Conservation (phyloP, 2,888 invertebrate species). For the Phasia obesa region DNA sequence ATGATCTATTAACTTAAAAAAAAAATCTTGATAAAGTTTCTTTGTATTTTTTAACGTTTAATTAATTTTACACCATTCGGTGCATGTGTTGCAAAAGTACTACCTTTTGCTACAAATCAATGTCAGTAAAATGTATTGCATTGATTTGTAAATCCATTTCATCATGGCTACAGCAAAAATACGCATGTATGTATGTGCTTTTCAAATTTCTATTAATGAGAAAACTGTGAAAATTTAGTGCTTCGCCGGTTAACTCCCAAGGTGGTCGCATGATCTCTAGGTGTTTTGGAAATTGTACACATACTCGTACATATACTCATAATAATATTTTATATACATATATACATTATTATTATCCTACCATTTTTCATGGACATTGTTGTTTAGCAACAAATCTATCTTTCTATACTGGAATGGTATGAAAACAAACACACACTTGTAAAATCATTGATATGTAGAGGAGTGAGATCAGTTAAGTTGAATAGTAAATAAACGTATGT, state of each 20-base stretch:
- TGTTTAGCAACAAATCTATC: conserved; percentile 46
- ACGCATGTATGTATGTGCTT: conserved; percentile 15
- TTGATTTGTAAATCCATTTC: conserved; percentile 54
- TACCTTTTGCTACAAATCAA: conserved; percentile 59
- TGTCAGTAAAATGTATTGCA: conserved; percentile 49
- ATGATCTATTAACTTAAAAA: conserved; percentile 40
- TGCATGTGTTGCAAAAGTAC: conserved; percentile 3
- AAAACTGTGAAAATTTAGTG: conserved; percentile 63
- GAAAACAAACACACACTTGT: background rate
- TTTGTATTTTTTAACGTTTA: conserved; percentile 12
- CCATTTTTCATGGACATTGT: conserved; percentile 45
- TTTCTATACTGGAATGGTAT: conserved; percentile 37
- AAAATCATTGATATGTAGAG: background rate
- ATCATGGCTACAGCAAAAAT: conserved; percentile 9
- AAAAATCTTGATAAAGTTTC: conserved; percentile 3
- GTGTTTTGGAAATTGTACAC: conserved; percentile 40
- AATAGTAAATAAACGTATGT: too few relatives aligned
- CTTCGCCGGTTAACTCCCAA: conserved; percentile 64
- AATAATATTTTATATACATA: conserved; percentile 1
- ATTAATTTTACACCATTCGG: conserved; percentile 22
- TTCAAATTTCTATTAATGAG: conserved; percentile 19
- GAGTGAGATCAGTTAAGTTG: background rate
- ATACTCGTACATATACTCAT: background rate
- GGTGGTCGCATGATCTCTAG: conserved; percentile 53
- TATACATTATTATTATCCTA: background rate